phyloP scores from a whole-genome alignment of 2,113 vertebrate genomes.

The Gila orcuttii region DNA sequence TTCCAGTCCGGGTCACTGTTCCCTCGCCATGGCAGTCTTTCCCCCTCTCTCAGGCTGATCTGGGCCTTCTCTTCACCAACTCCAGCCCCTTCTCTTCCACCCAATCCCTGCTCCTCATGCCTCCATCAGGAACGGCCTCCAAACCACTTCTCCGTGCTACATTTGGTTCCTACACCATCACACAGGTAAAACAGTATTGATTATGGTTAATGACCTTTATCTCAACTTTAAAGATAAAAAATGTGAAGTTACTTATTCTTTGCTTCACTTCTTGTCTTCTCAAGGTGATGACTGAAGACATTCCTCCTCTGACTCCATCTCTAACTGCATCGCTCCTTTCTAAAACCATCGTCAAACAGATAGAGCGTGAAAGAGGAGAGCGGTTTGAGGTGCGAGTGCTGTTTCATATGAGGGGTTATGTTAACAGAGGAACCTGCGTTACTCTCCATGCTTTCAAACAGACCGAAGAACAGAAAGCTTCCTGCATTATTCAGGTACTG shows the following conservation, averaged over 20 bases:
- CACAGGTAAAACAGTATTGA: conserved; percentile 63
- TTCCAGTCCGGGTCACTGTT: conserved; percentile 65
- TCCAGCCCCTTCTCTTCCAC: conserved; percentile 72
- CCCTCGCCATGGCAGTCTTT: conserved; percentile 67
- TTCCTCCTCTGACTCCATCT: conserved; percentile 54
- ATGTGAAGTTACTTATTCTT: background rate
- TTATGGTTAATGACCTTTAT: background rate
- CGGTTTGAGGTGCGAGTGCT: conserved; percentile 63
- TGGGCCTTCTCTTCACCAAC: conserved; percentile 73
- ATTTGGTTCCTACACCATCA: conserved; percentile 72
- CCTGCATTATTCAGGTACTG: conserved; percentile 70
- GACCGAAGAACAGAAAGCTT: conserved; percentile 71
- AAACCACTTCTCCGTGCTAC: conserved; percentile 65
- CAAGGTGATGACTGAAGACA: conserved; percentile 66
- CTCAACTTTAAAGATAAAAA: background rate
- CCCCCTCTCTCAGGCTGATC: conserved; percentile 68
- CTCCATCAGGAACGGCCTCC: conserved; percentile 46
- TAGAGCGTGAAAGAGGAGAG: conserved; percentile 48
- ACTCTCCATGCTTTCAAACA: conserved; percentile 75
- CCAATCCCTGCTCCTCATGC: conserved; percentile 68
- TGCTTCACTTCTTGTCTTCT: background rate
- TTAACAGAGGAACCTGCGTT: conserved; percentile 63
- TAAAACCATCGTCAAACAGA: conserved; percentile 62
- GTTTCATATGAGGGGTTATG: conserved; percentile 66
- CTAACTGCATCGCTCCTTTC: conserved; percentile 70